Evolutionary conservation across 2,888 invertebrate species (phyloP).

Genomic region (Hanleya hanleyi): DNA sequence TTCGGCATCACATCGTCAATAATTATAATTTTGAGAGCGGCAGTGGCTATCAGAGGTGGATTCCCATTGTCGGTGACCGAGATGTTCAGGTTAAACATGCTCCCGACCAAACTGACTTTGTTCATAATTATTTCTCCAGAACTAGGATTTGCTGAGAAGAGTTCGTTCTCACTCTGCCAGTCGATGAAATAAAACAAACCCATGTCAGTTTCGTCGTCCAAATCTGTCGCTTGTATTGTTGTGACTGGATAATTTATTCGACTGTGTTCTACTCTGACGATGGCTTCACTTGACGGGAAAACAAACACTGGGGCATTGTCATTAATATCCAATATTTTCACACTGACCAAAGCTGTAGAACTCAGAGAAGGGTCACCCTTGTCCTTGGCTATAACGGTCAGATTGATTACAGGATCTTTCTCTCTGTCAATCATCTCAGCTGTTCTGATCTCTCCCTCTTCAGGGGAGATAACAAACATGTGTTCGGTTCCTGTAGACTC

Average conservation of each 20-base stretch:
- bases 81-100: neutral
- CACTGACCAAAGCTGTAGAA: slow-evolving; percentile 35
- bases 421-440: slow-evolving; percentile 52
- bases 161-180: too few relatives aligned
- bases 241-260: neutral
- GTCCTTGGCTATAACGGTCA: slow-evolving; percentile 37
- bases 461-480: slow-evolving; percentile 44
- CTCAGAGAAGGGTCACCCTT: slow-evolving; percentile 17
- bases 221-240: neutral
- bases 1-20: neutral
- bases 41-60: neutral
- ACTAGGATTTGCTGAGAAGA: too few relatives aligned
- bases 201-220: neutral
- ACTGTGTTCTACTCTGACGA: neutral
- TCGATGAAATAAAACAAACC: neutral
- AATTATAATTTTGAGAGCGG: neutral
- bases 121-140: neutral
- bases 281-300: neutral
- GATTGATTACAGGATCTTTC: slow-evolving; percentile 20
- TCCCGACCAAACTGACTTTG: neutral
- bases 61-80: neutral
- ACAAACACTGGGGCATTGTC: slow-evolving; percentile 41
- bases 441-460: slow-evolving; percentile 49
- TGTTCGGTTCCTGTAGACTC: slow-evolving; percentile 22
- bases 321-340: slow-evolving; percentile 43